Evolutionary conservation across 2,888 invertebrate species (phyloP).

Genomic region (Cecidostiba fungosa): DNA sequence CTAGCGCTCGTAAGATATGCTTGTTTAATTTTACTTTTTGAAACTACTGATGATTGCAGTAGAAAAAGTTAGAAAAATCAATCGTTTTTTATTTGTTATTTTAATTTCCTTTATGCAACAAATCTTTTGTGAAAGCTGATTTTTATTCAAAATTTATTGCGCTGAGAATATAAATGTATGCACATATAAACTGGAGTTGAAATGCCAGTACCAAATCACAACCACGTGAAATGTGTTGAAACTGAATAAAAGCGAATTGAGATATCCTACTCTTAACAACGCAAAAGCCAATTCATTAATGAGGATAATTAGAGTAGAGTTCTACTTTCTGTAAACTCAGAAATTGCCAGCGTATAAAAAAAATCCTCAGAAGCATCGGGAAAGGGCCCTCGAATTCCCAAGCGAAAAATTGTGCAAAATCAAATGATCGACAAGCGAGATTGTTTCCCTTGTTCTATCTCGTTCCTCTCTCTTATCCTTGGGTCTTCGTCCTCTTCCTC

Average conservation of each 20-base stretch:
- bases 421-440: conserved; percentile 48
- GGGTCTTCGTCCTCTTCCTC: neutral
- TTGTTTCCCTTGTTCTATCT: conserved; percentile 43
- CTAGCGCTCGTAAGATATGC: too few species aligned
- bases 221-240: neutral
- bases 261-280: conserved; percentile 26
- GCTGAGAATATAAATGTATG: too few species aligned
- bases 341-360: conserved; percentile 42
- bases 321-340: neutral
- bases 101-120: neutral
- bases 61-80: neutral
- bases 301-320: conserved; percentile 37
- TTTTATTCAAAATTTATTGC: too few species aligned
- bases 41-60: neutral
- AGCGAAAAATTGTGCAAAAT: conserved; percentile 47
- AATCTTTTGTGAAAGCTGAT: neutral
- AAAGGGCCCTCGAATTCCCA: conserved; percentile 6
- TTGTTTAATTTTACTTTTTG: too few species aligned
- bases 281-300: conserved; percentile 43
- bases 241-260: neutral
- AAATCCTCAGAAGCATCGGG: neutral
- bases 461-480: neutral
- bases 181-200: too few species aligned
- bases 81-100: neutral
- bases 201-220: too few species aligned